phyloP scores from a whole-genome alignment of 1,140 invertebrate genomes.

The Pollicipes pollicipes region DNA sequence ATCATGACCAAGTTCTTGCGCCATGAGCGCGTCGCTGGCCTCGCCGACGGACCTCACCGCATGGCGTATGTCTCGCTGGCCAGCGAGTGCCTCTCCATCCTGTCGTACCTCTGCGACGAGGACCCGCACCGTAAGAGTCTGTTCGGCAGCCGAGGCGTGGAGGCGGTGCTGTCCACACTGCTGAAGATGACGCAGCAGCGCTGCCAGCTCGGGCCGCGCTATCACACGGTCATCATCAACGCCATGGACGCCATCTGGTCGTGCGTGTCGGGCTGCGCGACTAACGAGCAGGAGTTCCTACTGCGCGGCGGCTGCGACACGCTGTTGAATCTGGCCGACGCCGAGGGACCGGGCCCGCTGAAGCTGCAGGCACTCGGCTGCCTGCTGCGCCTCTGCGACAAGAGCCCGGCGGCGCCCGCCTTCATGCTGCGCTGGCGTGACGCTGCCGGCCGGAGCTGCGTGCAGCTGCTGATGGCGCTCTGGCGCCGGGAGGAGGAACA shows the following conservation, averaged over 20 bases:
- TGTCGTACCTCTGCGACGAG: neutral
- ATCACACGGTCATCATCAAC: neutral
- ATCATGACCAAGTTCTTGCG: neutral
- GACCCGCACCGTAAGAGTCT: neutral
- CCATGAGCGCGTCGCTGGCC: neutral
- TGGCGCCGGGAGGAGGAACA: neutral
- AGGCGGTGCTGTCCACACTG: neutral
- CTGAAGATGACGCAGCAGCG: neutral
- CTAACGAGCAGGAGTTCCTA: neutral
- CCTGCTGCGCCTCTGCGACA: constrained; percentile 1
- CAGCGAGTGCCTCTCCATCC: neutral
- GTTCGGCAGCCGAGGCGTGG: neutral
- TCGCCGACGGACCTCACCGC: neutral
- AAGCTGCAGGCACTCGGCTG: neutral
- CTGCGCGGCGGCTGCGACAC: neutral
- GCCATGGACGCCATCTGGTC: neutral
- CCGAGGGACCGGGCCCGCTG: neutral
- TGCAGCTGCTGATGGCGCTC: neutral
- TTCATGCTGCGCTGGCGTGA: neutral
- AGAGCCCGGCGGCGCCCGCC: neutral
- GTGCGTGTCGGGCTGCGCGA: neutral
- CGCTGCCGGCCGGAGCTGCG: neutral
- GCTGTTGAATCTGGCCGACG: neutral
- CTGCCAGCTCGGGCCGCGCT: neutral
- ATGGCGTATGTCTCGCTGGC: neutral